Conservation (phyloP, 1,140 invertebrate species). For the Triops cancriformis region DNA sequence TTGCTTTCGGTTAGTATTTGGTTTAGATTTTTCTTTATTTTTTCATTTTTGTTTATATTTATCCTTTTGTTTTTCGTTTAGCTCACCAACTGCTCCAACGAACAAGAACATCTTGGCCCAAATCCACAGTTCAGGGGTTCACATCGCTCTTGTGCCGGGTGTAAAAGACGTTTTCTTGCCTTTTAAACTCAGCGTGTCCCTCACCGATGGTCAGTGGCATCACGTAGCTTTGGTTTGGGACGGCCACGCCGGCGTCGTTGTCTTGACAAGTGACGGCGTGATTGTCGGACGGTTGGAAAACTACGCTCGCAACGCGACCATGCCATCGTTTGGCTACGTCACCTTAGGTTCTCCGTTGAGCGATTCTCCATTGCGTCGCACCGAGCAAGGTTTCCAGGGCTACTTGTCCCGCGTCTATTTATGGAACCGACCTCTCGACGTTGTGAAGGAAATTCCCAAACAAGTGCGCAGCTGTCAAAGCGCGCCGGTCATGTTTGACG, state of each 20-base stretch:
- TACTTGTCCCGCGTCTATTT: constrained; percentile 89
- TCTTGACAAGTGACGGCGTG: constrained; percentile 82
- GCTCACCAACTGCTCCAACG: constrained; percentile 65
- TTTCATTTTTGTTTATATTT: not conserved
- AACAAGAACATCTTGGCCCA: constrained; percentile 72
- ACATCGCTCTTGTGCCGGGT: constrained; percentile 78
- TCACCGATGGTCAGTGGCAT: constrained; percentile 95
- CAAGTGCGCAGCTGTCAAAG: constrained; percentile 78
- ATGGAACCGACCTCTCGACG: constrained; percentile 82
- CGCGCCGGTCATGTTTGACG: constrained; percentile 78
- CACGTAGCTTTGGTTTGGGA: constrained; percentile 90
- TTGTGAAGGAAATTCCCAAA: constrained; percentile 86
- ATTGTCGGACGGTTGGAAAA: constrained; percentile 81
- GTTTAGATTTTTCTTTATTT: not conserved
- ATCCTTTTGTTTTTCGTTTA: constrained; percentile 31
- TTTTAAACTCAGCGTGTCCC: constrained; percentile 81
- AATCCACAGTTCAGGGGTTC: constrained; percentile 80
- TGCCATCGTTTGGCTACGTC: constrained; percentile 79
- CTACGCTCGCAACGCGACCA: constrained; percentile 64
- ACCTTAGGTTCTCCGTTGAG: constrained; percentile 72
- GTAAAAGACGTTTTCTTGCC: constrained; percentile 81
- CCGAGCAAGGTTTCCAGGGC: constrained; percentile 85
- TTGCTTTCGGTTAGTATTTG: too few species aligned
- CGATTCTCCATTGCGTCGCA: constrained; percentile 58
- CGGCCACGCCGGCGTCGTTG: constrained; percentile 66